Evolutionary conservation across 1,140 invertebrate species (phyloP), one percentile per base, ranked within the genome.

Genomic region (Atopsyche davidsoni): DNA sequence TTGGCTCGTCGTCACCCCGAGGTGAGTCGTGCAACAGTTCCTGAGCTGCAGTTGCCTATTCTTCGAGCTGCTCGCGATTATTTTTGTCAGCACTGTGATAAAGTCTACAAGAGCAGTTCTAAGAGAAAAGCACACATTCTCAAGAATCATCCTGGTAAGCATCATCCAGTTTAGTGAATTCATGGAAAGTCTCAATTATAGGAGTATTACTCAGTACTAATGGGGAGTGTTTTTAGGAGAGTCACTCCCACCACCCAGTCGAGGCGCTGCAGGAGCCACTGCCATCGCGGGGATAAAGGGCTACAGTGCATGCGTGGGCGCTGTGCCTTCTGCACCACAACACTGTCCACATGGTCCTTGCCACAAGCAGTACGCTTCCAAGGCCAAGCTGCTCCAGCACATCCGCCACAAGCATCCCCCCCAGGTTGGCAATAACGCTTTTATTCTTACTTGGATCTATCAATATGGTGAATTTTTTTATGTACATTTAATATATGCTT

Each of bases 71-170:
- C 83, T 9, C 75, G 81, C 32, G 85, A 89, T 66, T 92, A 88
- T 68, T 89, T 81, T 67, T 92, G 89, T 66, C 84, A 87, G 60
- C 88, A 91, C 64, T 92, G 89, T 65, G 85, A 89, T 45, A 90
- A 90, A 73, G 79, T 87, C 32, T 92, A 92, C 64, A 89, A 89
- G 68, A 89, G 86, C 52, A 89, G 85, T 63, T 86, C 85, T 2
- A 91, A 91, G 63, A 72, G 88, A 40, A 92, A 92, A 69, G 78
- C 81, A 10, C 89, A 92, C 64, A 90, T 91, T 52, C 67, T 89
- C 57, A 90, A 91, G 68, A 85, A 85, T 66, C 89, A 92, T 76
- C 89, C 89, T 2, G 87, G 87, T 16, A 73, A 78, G 28, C 78
- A n/a, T n/a, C n/a, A n/a, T n/a, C n/a, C n/a, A n/a, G n/a, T n/a